Conservation (phyloP, 1,140 invertebrate species). For the Tetraneura akinire region DNA sequence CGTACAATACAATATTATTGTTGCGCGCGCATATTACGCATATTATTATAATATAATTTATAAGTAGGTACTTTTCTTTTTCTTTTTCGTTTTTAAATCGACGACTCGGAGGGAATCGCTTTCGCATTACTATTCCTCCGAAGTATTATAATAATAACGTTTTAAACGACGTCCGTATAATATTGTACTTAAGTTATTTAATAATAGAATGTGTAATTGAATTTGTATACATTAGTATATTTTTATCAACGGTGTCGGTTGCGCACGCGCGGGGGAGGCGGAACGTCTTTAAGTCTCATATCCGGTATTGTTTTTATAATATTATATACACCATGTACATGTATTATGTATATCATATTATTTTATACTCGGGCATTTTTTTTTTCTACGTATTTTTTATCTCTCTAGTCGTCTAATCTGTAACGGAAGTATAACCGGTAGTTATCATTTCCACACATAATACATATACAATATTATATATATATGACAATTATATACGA, state of each 20-base stretch:
- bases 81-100: too few species aligned
- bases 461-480: background rate
- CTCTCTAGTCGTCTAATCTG: constrained; percentile 19
- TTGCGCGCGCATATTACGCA: too few species aligned
- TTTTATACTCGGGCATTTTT: background rate
- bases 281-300: constrained; percentile 29
- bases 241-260: too few species aligned
- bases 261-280: background rate
- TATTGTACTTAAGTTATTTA: too few species aligned
- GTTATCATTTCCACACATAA: constrained; percentile 10
- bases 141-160: background rate
- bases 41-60: too few species aligned
- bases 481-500: background rate
- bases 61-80: too few species aligned
- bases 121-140: too few species aligned
- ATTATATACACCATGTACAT: too few species aligned
- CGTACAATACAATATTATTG: too few species aligned
- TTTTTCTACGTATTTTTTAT: constrained; percentile 4
- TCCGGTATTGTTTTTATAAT: constrained; percentile 41
- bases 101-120: too few species aligned
- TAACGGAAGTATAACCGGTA: constrained; percentile 49
- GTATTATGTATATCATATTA: background rate
- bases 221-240: constrained; percentile 7
- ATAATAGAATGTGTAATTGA: constrained; percentile 34
- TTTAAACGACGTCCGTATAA: too few species aligned